phyloP scores from a whole-genome alignment of 2,113 vertebrate genomes.

The Eudyptes chrysolophus region DNA sequence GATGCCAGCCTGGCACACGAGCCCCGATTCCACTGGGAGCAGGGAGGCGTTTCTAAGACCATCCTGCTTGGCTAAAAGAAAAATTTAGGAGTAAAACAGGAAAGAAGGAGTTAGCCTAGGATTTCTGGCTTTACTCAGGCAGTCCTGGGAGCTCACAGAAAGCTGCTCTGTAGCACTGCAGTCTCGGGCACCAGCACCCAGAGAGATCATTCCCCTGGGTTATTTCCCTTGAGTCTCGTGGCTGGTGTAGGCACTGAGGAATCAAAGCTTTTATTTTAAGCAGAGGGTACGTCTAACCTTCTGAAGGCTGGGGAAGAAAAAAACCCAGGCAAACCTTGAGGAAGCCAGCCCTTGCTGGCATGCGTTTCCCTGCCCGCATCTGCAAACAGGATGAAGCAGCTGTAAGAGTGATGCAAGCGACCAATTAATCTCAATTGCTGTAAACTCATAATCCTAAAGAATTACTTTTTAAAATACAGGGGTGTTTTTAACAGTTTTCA shows the following conservation, averaged over 20 bases:
- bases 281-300: neutral
- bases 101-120: neutral
- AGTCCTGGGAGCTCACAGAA: neutral
- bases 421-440: neutral
- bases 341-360: neutral
- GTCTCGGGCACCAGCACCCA: neutral
- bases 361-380: neutral
- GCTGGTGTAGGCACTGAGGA: neutral
- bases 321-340: neutral
- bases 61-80: neutral
- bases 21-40: neutral
- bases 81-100: neutral
- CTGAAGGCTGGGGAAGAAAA: neutral
- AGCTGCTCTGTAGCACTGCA: neutral
- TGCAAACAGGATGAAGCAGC: neutral
- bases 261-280: neutral
- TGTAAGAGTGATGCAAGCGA: neutral
- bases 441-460: neutral
- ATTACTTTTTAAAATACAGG: neutral
- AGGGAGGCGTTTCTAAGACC: neutral
- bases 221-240: neutral
- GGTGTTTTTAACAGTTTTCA: neutral
- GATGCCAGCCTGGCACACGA: neutral
- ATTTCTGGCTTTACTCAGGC: neutral
- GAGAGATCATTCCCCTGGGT: neutral